Evolutionary conservation across 2,797 vertebrate species (phyloP).

Genomic region (Lepidocolaptes lacrymiger): DNA sequence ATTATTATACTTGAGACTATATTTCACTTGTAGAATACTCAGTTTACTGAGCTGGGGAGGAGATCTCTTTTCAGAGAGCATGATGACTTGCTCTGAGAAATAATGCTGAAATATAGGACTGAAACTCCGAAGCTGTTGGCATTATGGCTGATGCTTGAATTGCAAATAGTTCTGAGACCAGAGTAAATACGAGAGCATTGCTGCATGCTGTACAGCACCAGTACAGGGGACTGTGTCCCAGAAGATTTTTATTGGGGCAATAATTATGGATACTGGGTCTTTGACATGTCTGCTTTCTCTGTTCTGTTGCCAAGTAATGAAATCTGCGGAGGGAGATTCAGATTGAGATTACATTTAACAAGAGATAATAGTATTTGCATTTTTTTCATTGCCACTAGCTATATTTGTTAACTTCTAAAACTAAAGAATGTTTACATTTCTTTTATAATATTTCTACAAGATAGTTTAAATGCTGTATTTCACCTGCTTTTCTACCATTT

Average conservation of each 20-base stretch:
- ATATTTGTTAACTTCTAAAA: neutral
- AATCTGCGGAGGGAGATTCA: neutral
- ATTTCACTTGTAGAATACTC: neutral
- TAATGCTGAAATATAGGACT: neutral
- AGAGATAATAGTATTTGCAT: neutral
- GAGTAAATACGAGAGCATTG: neutral
- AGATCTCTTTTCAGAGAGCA: neutral
- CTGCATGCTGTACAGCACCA: rapidly evolving
- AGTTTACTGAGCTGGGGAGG: neutral
- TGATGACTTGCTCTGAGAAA: neutral
- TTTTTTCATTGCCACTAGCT: neutral
- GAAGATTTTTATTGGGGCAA: neutral
- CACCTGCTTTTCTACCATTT: neutral
- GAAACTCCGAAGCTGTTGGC: neutral
- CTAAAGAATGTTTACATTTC: neutral
- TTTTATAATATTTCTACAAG: neutral
- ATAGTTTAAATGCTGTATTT: neutral
- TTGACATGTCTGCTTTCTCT: neutral
- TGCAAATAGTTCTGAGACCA: neutral
- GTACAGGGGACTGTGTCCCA: neutral
- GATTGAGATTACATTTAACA: neutral
- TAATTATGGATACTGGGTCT: neutral
- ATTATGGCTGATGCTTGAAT: neutral
- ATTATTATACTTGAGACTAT: neutral
- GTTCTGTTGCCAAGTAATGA: neutral